Conservation (phyloP, 2,888 invertebrate genomes). For the Elysia crispata region DNA sequence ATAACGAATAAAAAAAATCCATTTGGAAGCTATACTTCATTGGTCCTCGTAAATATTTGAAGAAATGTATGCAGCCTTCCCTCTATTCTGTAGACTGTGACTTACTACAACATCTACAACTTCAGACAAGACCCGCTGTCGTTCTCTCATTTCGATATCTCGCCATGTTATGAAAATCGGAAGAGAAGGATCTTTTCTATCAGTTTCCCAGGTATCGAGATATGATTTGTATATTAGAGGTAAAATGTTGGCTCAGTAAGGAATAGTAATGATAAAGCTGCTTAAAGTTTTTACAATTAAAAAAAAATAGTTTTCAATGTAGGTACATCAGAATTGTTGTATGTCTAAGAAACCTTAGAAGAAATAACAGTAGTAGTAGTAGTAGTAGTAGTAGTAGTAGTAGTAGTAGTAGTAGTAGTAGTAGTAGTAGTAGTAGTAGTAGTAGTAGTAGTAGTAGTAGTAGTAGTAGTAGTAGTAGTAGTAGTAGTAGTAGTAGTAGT, state of each 20-base stretch:
- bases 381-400: not conserved
- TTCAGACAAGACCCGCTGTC: not conserved
- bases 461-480: constrained; percentile 9
- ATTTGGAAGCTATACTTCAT: no score
- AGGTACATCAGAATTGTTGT: no score
- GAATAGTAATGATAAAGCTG: no score
- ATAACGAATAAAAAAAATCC: no score
- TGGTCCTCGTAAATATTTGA: no score
- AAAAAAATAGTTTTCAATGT: no score
- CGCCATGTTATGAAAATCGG: constrained; percentile 10
- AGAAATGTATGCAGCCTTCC: not conserved
- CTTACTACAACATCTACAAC: constrained; percentile 28
- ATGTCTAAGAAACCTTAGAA: no score
- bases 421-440: constrained; percentile 9
- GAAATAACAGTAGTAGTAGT: no score
- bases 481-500: not conserved
- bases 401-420: constrained; percentile 9
- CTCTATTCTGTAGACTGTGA: not conserved
- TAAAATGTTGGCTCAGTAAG: no score
- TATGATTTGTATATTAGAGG: no score
- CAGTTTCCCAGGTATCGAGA: not conserved
- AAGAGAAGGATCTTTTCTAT: constrained; percentile 12
- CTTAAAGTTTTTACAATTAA: no score
- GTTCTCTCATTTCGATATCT: not conserved
- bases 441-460: constrained; percentile 9